Base-by-base conservation (phyloP, 2,888 invertebrate genomes). In the Yponomeuta cagnagella region DNA sequence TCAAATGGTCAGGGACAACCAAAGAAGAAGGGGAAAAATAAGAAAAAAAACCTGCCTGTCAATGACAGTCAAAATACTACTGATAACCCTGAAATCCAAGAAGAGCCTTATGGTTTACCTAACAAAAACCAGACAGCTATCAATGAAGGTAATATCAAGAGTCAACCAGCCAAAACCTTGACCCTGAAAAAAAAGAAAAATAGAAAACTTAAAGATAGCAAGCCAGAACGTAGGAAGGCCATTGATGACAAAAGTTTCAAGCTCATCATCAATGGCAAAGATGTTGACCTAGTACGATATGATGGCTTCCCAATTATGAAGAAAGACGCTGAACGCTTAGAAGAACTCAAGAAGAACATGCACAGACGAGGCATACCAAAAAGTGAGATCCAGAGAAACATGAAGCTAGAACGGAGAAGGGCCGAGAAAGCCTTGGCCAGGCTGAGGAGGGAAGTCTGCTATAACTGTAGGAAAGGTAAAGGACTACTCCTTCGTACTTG, bases 291-390 rank as follows among this genome's bases (percentile, higher is more conserved):
- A 48, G 89, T 93, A 0, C 93, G 94, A 74, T 95, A 93, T 82
- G 95, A 96, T 80, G 95, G 96, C 1, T 96, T 95, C 79, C 95
- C 95, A 31, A 92, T 96, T 0, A 94, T 94, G 86, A 94, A 94
- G 77, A 95, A 94, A 81, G 96, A 96, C 87, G 95, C 94, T 0
- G 93, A 93, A 48, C 88, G 95, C 73, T 81, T 96, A 10, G 88
- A 87, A 71, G 92, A 94, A 71, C 82, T 96, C n/a, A 93, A 93
- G 75, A 90, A 93, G 71, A 93, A 93, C 77, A 93, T 96, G 93
- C 92, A 94, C 1, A 93, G 93, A 72, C 95, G 94, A 84, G 95
- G 94, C 0, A 93, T 96, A 72, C 95, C 96, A 0, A 93, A 94
- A 78, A 93, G 93, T 77, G 95, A 96, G 80, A 93, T 96, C 0